These are phyloP conservation scores for Alosa sapidissima DNA, from an alignment of 2,797 vertebrate genomes.

Conservation along the genomic window DNA sequence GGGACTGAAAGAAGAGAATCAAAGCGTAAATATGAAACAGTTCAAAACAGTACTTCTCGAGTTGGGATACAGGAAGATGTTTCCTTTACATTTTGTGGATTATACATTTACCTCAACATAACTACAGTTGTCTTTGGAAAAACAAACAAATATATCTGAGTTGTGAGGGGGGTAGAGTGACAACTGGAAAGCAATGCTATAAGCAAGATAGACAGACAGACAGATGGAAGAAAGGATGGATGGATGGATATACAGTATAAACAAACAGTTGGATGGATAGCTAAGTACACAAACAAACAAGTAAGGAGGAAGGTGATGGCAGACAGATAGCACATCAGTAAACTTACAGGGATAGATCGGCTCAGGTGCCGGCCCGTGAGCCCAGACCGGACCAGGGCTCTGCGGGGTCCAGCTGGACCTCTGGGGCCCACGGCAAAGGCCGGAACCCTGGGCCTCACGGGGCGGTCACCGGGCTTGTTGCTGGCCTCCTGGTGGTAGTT, in stretches of 20 bases:
- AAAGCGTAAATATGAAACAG: not conserved
- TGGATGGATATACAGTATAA: not conserved
- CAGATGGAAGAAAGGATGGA: not conserved
- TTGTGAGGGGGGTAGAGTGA: not conserved
- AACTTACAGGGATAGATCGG: conserved; percentile 56
- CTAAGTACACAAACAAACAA: not conserved
- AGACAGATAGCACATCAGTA: not conserved
- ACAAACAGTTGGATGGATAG: not conserved
- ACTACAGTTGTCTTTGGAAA: not conserved
- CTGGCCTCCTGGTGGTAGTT: conserved; percentile 45
- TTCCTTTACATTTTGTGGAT: not conserved
- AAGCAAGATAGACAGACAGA: not conserved
- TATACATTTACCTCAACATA: not conserved
- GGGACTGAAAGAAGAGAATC: conserved; percentile 45
- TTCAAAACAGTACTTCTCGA: too few relatives aligned
- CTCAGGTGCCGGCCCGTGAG: conserved; percentile 45
- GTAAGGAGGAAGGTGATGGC: not conserved
- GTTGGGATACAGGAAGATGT: not conserved
- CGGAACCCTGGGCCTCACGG: conserved; percentile 37
- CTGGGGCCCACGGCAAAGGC: conserved; percentile 38
- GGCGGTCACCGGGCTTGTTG: conserved; percentile 25
- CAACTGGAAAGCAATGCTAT: not conserved
- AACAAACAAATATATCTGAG: not conserved
- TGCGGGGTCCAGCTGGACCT: not conserved
- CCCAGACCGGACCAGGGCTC: conserved; percentile 22